Base-by-base conservation (phyloP, 2,888 invertebrate genomes). In the Pteria penguin region DNA sequence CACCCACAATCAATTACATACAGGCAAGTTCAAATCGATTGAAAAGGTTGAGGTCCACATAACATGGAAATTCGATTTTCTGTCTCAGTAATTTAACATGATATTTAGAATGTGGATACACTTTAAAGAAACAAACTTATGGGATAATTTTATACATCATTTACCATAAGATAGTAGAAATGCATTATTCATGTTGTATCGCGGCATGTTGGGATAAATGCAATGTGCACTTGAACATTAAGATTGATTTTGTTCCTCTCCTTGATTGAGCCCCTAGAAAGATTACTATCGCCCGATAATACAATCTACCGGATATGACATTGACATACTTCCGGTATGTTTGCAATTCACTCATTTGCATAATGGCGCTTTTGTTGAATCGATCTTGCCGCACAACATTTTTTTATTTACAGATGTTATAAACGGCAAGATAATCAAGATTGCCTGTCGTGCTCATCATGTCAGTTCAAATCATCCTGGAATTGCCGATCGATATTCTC, bases 281-380 rank as follows among this genome's bases (percentile, higher is more conserved):
- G 60, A 60, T 60, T 60, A 29, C 27, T 29, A 60, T 60, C 60
- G 24, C 60, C 60, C 26, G 60, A 26, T 60, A 60, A 60, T 60
- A 60, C 60, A 60, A 60, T 60, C 60, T 22, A 24, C 11, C 60
- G 60, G 60, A 60, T 60, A 60, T 60, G 22, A 60, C 60, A 60
- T 26, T 60, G 60, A 60, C 60, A 60, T 27, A 60, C 60, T 60
- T 60, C 60, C 60, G 60, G 60, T 60, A 24, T 27, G 60, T 27
- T 27, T 60, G 60, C 60, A 26, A 60, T 60, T 60, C 60, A 27
- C 4, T 60, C 60, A 60, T 60, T 60, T 60, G 22, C 45, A 45
- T 45, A 45, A 45, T 18, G 22, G 27, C 27, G 24, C 60, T 60
- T 18, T 60, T 60, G 60, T 27, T 26, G 14, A 27, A 26, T n/a